Base-by-base conservation (phyloP, 2,888 invertebrate genomes). In the Orthonevra nobilis region DNA sequence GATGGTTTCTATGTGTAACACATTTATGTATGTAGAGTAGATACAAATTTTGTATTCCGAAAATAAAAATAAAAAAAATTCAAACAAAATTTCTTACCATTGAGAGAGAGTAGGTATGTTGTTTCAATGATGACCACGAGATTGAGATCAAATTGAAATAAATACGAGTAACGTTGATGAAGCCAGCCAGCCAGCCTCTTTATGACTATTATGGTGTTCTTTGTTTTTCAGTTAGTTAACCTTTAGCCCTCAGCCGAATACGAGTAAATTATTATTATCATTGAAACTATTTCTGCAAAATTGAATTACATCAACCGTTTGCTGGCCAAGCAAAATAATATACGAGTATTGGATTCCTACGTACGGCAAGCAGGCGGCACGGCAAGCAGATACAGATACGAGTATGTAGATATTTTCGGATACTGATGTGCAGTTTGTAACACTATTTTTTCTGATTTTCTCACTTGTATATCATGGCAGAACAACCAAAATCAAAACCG, bases 251-350 rank as follows among this genome's bases (percentile, higher is more conserved):
- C 61, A 61, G 61, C 61, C 40, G 79, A 79, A 79, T 68, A 36
- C 73, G 56, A 79, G 79, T 79, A 66, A 61, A 23, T 4, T 4
- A 23, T 4, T 4, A 73, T 66, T 73, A 73, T 73, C 66, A 79
- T 79, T 73, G 73, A 73, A 79, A 79, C 73, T 73, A 73, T 79
- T 79, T 79, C 66, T 73, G 73, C 73, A 79, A 73, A 23, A 73
- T 42, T 79, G 54, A 79, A 79, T 73, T 68, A 73, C 73, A 79
- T 68, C 73, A 68, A 73, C 73, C 68, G 73, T 30, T 79, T 73
- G 79, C 79, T 70, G 70, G 70, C 61, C 56, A 79, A 79, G 79
- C 79, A 73, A 73, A 73, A 4, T 23, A 60, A 72, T n/a, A 60
- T 66, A 54, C 66, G 64, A 69, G 60, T 66, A 52, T 61, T 23